These are phyloP conservation scores for Sinocyclocheilus anshuiensis DNA, from an alignment of 2,113 vertebrate genomes.

Conservation along the genomic window DNA sequence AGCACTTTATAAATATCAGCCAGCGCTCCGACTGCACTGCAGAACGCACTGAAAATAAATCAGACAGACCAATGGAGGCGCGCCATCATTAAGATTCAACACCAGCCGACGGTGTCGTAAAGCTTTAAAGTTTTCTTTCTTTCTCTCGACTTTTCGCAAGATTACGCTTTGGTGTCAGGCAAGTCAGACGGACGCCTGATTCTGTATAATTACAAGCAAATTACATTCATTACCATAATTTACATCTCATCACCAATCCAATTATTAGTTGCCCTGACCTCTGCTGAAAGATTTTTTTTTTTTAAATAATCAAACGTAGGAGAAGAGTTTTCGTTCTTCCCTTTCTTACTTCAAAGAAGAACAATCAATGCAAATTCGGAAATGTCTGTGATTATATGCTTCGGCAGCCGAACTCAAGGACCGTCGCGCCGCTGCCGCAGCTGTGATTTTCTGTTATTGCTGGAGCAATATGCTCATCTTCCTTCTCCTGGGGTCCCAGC, in stretches of 20 bases:
- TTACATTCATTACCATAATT: slow-evolving; percentile 98
- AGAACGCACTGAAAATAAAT: background rate
- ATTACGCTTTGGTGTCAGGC: slow-evolving; percentile 64
- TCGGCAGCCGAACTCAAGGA: slow-evolving; percentile 80
- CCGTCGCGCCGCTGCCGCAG: slow-evolving; percentile 76
- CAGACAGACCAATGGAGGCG: slow-evolving; percentile 10
- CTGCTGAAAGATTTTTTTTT: slow-evolving; percentile 83
- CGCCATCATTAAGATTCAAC: slow-evolving; percentile 54
- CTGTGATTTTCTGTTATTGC: slow-evolving; percentile 71
- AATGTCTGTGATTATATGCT: slow-evolving; percentile 66
- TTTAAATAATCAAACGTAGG: slow-evolving; percentile 69
- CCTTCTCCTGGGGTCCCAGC: slow-evolving; percentile 45
- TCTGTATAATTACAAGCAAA: slow-evolving; percentile 90
- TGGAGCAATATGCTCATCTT: slow-evolving; percentile 66
- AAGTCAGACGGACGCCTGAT: slow-evolving; percentile 79
- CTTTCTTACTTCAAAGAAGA: slow-evolving; percentile 28
- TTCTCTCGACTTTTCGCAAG: slow-evolving; percentile 59
- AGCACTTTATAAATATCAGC: slow-evolving; percentile 28
- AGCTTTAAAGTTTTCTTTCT: slow-evolving; percentile 62
- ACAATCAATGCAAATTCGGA: slow-evolving; percentile 72
- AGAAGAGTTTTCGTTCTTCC: slow-evolving; percentile 60
- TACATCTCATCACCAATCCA: slow-evolving; percentile 95
- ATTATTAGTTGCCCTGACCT: slow-evolving; percentile 95
- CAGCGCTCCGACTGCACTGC: background rate
- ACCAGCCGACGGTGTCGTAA: slow-evolving; percentile 56